Evolutionary conservation across 2,797 vertebrate species (phyloP).

Genomic region (Lepidocolaptes lacrymiger): DNA sequence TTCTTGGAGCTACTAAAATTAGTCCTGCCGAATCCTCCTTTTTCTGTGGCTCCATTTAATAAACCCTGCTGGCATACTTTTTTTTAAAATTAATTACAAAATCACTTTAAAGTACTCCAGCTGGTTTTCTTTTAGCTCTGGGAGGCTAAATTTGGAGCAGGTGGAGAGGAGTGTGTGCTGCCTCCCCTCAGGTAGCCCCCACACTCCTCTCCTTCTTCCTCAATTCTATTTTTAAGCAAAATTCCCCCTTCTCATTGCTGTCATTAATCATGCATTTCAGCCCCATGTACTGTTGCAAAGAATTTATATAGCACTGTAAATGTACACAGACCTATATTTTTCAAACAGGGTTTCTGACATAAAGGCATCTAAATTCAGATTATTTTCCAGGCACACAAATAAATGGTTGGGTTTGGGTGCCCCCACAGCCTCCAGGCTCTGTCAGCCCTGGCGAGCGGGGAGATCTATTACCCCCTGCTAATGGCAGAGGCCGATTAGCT

Average conservation of each 20-base stretch:
- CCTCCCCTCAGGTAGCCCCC: constrained; percentile 7
- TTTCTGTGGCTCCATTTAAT: not conserved
- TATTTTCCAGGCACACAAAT: constrained; percentile 1
- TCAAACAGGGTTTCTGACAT: not conserved
- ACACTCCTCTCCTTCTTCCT: not conserved
- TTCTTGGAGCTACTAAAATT: constrained; percentile 50
- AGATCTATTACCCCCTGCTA: not conserved
- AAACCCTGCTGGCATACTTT: not conserved
- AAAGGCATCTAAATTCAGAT: constrained; percentile 38
- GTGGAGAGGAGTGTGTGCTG: not conserved
- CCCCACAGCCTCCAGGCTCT: not conserved
- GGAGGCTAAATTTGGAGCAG: not conserved
- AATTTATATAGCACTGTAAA: not conserved
- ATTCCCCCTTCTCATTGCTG: constrained; percentile 26
- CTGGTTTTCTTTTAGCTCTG: not conserved
- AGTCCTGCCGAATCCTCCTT: constrained; percentile 12
- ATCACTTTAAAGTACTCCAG: not conserved
- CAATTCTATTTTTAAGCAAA: constrained; percentile 34
- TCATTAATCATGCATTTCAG: constrained; percentile 47
- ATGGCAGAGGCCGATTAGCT: not conserved
- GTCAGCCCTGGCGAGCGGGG: not conserved
- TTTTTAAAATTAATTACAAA: constrained; percentile 15
- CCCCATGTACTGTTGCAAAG: not conserved
- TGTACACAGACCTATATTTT: not conserved
- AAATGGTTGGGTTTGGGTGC: not conserved